These are phyloP conservation scores for Colletes collaris DNA, from an alignment of 2,888 invertebrate species.

Conservation along the genomic window DNA sequence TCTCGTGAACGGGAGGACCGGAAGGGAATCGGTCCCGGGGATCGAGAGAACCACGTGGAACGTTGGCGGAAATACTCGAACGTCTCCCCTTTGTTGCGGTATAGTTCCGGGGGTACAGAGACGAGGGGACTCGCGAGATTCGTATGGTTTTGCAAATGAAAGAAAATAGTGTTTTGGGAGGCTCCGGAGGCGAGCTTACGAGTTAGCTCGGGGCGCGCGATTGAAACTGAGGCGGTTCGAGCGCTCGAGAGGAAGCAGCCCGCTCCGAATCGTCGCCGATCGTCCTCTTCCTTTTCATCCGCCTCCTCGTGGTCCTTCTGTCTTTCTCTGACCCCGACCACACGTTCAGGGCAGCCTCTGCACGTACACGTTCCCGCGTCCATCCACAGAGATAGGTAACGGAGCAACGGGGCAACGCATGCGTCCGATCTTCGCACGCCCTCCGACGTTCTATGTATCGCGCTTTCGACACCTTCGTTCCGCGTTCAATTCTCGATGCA, in stretches of 20 bases:
- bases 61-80: too few species aligned
- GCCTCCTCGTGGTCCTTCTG: constrained; percentile 10
- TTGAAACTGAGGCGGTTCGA: constrained; percentile 71
- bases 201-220: constrained; percentile 71
- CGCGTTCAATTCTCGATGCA: not conserved
- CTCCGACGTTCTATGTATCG: constrained; percentile 11
- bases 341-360: constrained; percentile 20
- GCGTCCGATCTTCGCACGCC: constrained; percentile 47
- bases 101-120: too few species aligned
- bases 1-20: too few species aligned
- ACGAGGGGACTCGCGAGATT: too few species aligned
- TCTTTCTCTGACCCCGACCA: constrained; percentile 17
- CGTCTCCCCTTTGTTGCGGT: too few species aligned
- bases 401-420: constrained; percentile 47
- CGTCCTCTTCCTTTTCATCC: constrained; percentile 35
- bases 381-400: constrained; percentile 38
- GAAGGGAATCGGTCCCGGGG: too few species aligned
- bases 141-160: not conserved
- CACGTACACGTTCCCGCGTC: constrained; percentile 39
- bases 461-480: constrained; percentile 2
- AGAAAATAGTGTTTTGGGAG: not conserved
- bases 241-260: constrained; percentile 55
- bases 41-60: too few species aligned
- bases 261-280: constrained; percentile 52
- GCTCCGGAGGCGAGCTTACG: not conserved